Evolutionary conservation across 2,888 invertebrate species (phyloP), one percentile per base, ranked within the genome.

Genomic region (Merodon equestris): DNA sequence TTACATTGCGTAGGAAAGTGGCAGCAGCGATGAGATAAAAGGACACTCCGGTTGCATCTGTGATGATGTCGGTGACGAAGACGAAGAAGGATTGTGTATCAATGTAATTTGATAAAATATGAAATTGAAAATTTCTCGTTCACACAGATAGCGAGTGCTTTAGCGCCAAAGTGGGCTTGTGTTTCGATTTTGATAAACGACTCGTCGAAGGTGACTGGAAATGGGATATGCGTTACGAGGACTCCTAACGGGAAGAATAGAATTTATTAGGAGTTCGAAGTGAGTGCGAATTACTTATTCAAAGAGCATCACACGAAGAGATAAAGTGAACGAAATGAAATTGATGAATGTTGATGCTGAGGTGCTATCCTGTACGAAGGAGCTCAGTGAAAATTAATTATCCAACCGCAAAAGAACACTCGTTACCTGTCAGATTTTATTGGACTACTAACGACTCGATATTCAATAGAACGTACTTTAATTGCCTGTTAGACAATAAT

Each of bases 51-150:
- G 15, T 10, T 58, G 34, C 45, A 45, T 38, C 54, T 27, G 48
- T 47, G 18, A 60, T 34, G 19, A 53, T 18, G 34, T 14, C 57
- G 19, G 19, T 50, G 54, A 77, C 44, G 67, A 74, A 74, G 79
- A 79, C 44, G 67, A 79, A 79, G 79, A 79, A 79, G 73, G 79
- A 79, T 79, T 79, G 68, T 79, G 68, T 79, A 74, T 79, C 79
- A 74, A 70, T 74, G 73, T 74, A 79, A 79, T 79, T 79, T 73
- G 79, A 79, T 79, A 79, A 79, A 79, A 79, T 79, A 79, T 79
- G 79, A 74, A 79, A 79, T 79, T 74, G 79, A 79, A 79, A 74
- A 63, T 77, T 77, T 72, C 72, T 63, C 27, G 7, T 67, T 77
- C 61, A 53, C 48, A 53, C 70, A 56, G 63, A 75, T 57, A 63